Evolutionary conservation across 2,888 invertebrate genomes (phyloP).

Genomic region (Selenia dentaria): DNA sequence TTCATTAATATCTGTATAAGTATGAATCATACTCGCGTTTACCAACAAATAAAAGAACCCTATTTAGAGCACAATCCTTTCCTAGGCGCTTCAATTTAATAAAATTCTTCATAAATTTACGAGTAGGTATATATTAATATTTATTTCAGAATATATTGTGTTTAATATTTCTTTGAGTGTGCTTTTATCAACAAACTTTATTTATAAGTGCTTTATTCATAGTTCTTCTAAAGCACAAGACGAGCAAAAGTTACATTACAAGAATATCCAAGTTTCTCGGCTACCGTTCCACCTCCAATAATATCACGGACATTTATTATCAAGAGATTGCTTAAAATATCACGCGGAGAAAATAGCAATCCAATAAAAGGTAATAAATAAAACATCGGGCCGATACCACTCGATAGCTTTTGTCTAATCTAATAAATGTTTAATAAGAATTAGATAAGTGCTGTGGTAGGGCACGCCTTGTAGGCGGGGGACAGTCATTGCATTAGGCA

Average conservation of each 20-base stretch:
- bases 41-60: too few species aligned
- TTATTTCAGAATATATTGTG: too few species aligned
- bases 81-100: too few species aligned
- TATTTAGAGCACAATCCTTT: too few species aligned
- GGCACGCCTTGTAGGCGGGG: constrained; percentile 49
- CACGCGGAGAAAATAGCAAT: constrained; percentile 64
- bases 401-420: constrained; percentile 78
- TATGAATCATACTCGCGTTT: too few species aligned
- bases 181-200: too few species aligned
- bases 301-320: constrained; percentile 44
- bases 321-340: constrained; percentile 43
- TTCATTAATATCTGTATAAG: too few species aligned
- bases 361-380: constrained; percentile 78
- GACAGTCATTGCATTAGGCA: constrained; percentile 68
- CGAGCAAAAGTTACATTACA: not conserved
- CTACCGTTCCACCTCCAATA: constrained; percentile 28
- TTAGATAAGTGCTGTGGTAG: constrained; percentile 71
- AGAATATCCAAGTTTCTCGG: constrained; percentile 17
- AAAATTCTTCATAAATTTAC: too few species aligned
- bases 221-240: too few species aligned
- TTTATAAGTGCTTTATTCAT: too few species aligned
- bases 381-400: constrained; percentile 71
- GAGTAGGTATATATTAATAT: too few species aligned
- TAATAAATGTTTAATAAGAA: constrained; percentile 84
- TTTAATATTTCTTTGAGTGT: too few species aligned